Conservation (phyloP, 2,888 invertebrate genomes). For the Anaspis maculata region DNA sequence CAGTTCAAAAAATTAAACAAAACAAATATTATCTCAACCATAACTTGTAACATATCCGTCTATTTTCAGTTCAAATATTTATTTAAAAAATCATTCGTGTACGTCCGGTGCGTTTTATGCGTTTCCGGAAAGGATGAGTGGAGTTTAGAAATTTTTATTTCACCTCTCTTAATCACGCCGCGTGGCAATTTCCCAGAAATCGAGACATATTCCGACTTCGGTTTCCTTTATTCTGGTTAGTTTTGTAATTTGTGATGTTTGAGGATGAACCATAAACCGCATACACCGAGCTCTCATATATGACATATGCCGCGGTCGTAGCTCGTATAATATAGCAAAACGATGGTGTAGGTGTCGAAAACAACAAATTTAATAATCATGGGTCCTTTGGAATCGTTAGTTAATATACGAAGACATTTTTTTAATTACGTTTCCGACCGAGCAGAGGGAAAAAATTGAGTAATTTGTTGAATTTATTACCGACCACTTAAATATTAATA, state of each 20-base stretch:
- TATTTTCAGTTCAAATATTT: constrained; percentile 26
- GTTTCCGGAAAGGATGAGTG: constrained; percentile 16
- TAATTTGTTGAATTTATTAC: constrained; percentile 7
- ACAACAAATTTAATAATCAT: too few species aligned
- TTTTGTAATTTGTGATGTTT: constrained; percentile 2
- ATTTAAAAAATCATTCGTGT: constrained; percentile 16
- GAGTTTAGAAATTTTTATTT: constrained; percentile 8
- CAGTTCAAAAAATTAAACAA: constrained; percentile 14
- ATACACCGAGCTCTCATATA: too few species aligned
- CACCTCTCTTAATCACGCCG: constrained; percentile 8
- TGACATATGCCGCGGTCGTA: too few species aligned
- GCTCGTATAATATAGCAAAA: too few species aligned
- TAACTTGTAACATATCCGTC: constrained; percentile 23
- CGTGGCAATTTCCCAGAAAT: constrained; percentile 4
- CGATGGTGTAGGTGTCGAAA: too few species aligned
- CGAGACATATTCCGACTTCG: constrained; percentile 2
- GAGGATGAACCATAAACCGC: not conserved
- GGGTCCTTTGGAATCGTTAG: too few species aligned
- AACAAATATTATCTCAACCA: constrained; percentile 22
- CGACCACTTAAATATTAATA: constrained; percentile 11
- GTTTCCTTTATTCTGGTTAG: too few species aligned
- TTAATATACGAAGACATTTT: constrained; percentile 7
- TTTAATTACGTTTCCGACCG: constrained; percentile 7
- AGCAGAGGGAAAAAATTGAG: not conserved
- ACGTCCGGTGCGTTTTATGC: constrained; percentile 19